Base-by-base conservation (phyloP, 2,113 vertebrate genomes). In the Trochalopteron elliotii region DNA sequence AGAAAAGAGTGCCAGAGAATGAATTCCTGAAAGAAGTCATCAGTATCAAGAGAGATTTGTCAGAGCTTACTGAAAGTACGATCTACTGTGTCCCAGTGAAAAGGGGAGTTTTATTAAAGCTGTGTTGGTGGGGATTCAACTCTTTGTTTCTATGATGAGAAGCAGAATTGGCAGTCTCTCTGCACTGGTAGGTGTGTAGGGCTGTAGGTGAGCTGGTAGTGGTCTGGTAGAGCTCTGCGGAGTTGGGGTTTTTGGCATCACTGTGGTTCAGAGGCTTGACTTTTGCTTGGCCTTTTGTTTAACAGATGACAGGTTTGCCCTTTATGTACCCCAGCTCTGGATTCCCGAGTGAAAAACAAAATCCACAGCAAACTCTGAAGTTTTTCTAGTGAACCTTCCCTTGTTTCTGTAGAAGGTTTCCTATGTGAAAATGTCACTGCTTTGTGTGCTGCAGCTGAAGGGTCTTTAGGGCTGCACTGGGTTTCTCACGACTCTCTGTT, bases 281-380 rank as follows among this genome's bases (percentile, higher is more conserved):
- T 79, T 93, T 87, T 64, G 75, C 60, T 19, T 4, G 23, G 37
- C 45, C 25, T 87, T 87, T 42, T 85, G 53, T 76, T 85, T 53
- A 83, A 77, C 25, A 77, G 67, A 53, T 76, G 84, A 61, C 75
- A 87, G 70, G 33, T 71, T 91, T 96, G 87, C 84, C 89, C 87
- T 95, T 96, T 94, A 57, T 2, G 1, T 53, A 33, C 37, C 65
- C 44, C 28, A 35, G 49, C 49, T 84, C 47, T 24, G 37, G 69
- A 30, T 49, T 94, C 61, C 57, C 0, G 0, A 87, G 50, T 55
- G 75, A 69, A 85, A 87, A 96, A 61, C 40, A 65, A 76, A 79
- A 71, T 31, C 39, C 16, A 16, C 47, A 83, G 71, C 27, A 94
- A 77, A 17, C 5, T 16, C 40, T 19, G 45, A 89, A 69, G 55